A percentile compares a stretch with the other conserved stretches of the same genome.
Conservation (phyloP, 2,113 vertebrate species). For the Hemicordylus capensis region DNA sequence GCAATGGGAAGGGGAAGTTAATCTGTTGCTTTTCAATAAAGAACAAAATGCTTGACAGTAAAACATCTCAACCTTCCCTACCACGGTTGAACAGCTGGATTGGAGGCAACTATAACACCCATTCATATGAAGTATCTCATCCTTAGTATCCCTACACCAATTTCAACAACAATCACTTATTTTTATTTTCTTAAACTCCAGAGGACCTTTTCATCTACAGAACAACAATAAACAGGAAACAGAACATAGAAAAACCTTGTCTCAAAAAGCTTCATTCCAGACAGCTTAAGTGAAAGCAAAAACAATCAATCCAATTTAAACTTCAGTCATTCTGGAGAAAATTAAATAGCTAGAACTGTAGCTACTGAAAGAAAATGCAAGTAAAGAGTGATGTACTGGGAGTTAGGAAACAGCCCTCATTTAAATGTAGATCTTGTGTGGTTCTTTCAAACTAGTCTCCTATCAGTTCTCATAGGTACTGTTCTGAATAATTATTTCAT, state of each 20-base stretch:
- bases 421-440: rapidly evolving
- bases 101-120: background rate
- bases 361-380: background rate
- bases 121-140: background rate
- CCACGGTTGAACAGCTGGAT: background rate
- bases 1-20: background rate
- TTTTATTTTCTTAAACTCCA: slow-evolving; percentile 2
- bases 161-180: slow-evolving; percentile 39
- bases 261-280: slow-evolving; percentile 22
- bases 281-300: slow-evolving; percentile 47
- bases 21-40: background rate
- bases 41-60: background rate
- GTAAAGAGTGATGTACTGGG: background rate
- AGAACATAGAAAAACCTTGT: background rate
- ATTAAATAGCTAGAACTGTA: slow-evolving; percentile 48
- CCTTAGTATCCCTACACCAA: background rate
- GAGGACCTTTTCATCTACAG: background rate
- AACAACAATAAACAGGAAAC: background rate
- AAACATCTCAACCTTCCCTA: background rate
- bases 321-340: slow-evolving; percentile 36
- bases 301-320: slow-evolving; percentile 58
- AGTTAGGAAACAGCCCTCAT: background rate
- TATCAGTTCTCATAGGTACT: slow-evolving; percentile 17
- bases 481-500: slow-evolving; percentile 56
- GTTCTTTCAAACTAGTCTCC: slow-evolving; percentile 13